Base-by-base conservation (phyloP, 1,140 invertebrate genomes). In the Sitodiplosis mosellana region DNA sequence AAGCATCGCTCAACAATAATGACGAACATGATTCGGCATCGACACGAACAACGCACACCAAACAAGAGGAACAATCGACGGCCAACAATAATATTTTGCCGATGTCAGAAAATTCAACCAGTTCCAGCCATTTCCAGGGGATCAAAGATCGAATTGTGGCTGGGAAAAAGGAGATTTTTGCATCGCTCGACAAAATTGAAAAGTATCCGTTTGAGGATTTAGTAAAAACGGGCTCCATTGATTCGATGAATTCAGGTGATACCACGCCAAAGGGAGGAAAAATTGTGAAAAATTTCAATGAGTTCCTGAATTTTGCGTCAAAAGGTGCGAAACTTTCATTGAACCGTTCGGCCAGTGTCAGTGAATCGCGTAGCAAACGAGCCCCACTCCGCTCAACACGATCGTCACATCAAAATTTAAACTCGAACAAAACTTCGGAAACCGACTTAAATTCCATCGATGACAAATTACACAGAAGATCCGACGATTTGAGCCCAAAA, bases 271-370 rank as follows among this genome's bases (percentile, higher is more conserved):
- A 51, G 47, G 38, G 47, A 17, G 62, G 61, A 1, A 77, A 73
- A 55, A 74, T 85, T 51, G 80, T 87, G 1, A 84, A 81, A 60
- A 87, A 85, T 66, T 68, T 87, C n/a, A 84, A 85, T 54, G 83
- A 86, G 61, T 85, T 86, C 59, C 66, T 86, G 0, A 84, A 81
- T 54, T 82, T 86, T 56, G 74, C 81, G 14, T 72, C 74, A 11
- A 67, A 74, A 1, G 79, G 74, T 56, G 80, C 79, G 61, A 72
- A 63, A 58, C 21, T 57, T 61, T 34, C 59, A 18, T 43, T 18
- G 41, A 18, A 18, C 14, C 17, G 20, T 19, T 21, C 18, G 17
- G 18, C n/a, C 3, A 43, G 17, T 21, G 20, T 11, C 17, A 43
- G 27, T 27, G 27, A 27, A 27, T 27, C 27, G 10, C 27, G 61